Base-by-base conservation (phyloP, 92 coral and sea anemone genomes). In the Blastomussa wellsi region DNA sequence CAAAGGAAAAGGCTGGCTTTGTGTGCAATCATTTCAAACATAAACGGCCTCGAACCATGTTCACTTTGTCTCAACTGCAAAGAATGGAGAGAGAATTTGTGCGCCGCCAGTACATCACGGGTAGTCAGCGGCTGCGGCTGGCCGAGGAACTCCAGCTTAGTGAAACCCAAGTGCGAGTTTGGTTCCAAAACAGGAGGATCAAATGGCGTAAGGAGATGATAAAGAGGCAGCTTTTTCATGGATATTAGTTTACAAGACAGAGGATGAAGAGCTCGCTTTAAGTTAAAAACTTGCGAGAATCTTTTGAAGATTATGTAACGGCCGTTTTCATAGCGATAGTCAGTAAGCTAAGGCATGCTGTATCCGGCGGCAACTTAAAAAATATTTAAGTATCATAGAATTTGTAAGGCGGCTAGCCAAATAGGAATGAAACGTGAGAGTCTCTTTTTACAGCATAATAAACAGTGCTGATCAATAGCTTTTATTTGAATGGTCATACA, bases 101-200 rank as follows among this genome's bases (percentile, higher is more conserved):
- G 72, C 67, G 82, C 82, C 82, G 82, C 36, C 82, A 78, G 69
- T 78, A 78, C 71, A 60, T 78, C 82, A 78, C 82, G 44, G 82
- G 82, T 33, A 60, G 32, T 78, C 82, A 78, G 47, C 82, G 82
- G 48, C 28, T 51, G 41, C 51, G 33, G 29, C 37, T 78, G 42
- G 82, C 82, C 3, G 44, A 57, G 32, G 82, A 78, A 12, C 82
- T 78, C 15, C 48, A 53, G 67, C 70, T 78, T 26, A 78, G 71
- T 26, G 82, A 78, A 31, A 78, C 82, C 0, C 82, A 78, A 39
- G 82, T 78, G 3, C 82, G 82, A 12, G 82, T 78, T 55, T 78
- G 82, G 82, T 78, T 78, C 48, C 82, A 78, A 39, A 78, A 78
- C 82, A 78, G 82, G 48, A 70, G 82, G n/a, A 78, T 78, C 14